These are phyloP conservation scores for Ibidorhyncha struthersii DNA, from an alignment of 2,113 vertebrate genomes.

Conservation along the genomic window DNA sequence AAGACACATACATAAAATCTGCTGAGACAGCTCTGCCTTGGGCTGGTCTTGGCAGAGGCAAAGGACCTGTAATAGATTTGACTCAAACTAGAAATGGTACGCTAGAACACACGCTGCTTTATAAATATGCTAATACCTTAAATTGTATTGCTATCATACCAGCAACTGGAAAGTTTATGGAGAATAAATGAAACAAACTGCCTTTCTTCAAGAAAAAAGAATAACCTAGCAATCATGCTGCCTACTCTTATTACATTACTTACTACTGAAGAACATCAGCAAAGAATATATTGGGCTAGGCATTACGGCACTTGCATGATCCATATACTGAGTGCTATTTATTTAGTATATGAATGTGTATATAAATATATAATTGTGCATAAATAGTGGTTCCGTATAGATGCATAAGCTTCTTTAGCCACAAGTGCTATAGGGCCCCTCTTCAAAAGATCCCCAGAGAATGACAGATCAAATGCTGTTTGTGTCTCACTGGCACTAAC, in stretches of 20 bases:
- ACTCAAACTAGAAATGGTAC: neutral
- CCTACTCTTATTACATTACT: neutral
- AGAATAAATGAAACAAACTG: neutral
- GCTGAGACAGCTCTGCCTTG: neutral
- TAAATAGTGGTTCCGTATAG: neutral
- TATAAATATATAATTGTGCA: neutral
- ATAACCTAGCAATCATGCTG: neutral
- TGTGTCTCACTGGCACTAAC: neutral
- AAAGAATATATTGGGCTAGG: neutral
- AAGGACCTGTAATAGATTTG: neutral
- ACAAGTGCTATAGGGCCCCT: accelerated
- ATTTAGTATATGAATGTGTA: neutral
- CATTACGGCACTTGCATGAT: neutral
- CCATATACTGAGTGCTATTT: neutral
- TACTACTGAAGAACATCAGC: neutral
- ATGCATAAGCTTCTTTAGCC: neutral
- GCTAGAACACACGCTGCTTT: neutral
- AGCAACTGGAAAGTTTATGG: neutral
- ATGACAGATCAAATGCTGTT: neutral
- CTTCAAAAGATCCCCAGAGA: neutral
- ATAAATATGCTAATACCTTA: neutral
- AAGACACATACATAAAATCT: neutral
- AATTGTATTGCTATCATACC: neutral
- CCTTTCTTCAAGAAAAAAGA: neutral
- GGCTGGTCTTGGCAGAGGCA: neutral